Evolutionary conservation across 2,888 invertebrate genomes (phyloP).

Genomic region (Sarcophaga carnaria): DNA sequence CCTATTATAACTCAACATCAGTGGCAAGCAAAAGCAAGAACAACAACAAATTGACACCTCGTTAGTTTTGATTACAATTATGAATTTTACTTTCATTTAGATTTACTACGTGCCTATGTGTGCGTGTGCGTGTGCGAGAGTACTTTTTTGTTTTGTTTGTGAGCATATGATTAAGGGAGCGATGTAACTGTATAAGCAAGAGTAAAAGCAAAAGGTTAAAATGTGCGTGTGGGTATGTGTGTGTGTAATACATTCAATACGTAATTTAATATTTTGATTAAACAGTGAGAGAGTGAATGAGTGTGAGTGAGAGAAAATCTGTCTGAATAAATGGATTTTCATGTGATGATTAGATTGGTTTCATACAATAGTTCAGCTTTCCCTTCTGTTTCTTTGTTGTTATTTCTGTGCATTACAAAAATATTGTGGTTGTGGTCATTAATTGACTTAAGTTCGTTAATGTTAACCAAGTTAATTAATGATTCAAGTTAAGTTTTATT

Average conservation of each 20-base stretch:
- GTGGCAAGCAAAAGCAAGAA: neutral
- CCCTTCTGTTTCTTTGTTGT: no score
- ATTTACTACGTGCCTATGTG: neutral
- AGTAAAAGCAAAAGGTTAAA: neutral
- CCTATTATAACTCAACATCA: neutral
- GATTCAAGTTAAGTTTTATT: no score
- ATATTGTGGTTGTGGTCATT: no score
- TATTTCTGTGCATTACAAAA: no score
- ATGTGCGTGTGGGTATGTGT: neutral
- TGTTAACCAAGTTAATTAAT: no score
- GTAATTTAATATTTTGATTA: constrained; percentile 29
- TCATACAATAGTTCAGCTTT: no score
- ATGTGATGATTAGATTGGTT: no score
- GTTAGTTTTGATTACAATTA: constrained; percentile 49
- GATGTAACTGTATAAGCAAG: neutral
- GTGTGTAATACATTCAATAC: neutral
- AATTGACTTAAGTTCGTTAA: no score
- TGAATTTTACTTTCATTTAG: constrained; percentile 27
- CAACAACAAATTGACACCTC: constrained; percentile 32
- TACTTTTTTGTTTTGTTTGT: neutral
- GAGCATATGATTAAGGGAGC: neutral
- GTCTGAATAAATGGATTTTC: no score
- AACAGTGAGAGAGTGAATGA: no score
- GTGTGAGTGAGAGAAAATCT: no score
- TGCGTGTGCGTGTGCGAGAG: neutral